Evolutionary conservation across 2,797 vertebrate species (phyloP), one percentile per base, ranked within the genome.

Genomic region (Neosalanx taihuensis): DNA sequence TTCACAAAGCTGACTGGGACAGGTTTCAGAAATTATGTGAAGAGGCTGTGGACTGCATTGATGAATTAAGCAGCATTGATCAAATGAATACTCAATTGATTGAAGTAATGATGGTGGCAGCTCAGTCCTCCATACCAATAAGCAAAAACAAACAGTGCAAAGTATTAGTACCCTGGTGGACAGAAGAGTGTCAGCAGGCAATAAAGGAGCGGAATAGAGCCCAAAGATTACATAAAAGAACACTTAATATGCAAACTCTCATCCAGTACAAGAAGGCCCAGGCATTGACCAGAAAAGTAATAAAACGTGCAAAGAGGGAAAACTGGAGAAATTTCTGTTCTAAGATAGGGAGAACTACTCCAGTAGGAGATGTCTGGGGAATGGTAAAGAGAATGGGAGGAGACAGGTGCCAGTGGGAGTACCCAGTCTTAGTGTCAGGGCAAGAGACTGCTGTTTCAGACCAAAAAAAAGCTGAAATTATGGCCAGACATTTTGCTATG

Each of bases 301-400:
- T 71, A 37, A 13, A 13, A 4, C 37, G 61, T 31, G 60, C 64
- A 3, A 60, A 75, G 29, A 69, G 60, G 10, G 46, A 13, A 53
- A 37, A 26, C n/a, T 75, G 67, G 57, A 56, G 13, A 3, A 12
- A 2, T 1, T 75, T 69, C n/a, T 72, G 66, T n/a, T 12, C 56
- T 10, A 10, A 20, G 18, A 66, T 70, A 35, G 69, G 64, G 64
- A 69, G 35, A 4, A 62, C 35, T 5, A 74, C 66, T 4, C 37
- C 51, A 6, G 46, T 72, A 4, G 70, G 58, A 20, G 46, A 72
- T n/a, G n/a, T 66, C 18, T 78, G 62, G 62, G 61, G 69, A 51
- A 67, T 63, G 71, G 72, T 73, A 3, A 73, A 67, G 49, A 72
- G 20, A 4, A 73, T 70, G 58, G 29, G 53, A 6, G 46, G 61